phyloP scores from a whole-genome alignment of 2,888 invertebrate genomes.

The Idaea biselata region DNA sequence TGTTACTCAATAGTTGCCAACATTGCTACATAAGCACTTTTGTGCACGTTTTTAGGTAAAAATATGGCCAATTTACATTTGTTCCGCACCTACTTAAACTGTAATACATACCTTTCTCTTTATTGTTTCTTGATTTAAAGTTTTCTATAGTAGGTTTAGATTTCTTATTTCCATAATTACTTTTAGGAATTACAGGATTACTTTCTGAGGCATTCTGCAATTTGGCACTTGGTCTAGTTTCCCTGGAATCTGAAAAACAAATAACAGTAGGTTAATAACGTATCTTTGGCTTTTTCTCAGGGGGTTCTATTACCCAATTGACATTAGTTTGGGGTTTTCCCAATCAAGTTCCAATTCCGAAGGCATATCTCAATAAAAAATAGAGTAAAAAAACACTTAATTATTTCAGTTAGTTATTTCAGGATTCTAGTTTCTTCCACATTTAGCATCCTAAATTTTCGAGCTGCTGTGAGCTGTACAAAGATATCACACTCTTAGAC shows the following conservation, averaged over 20 bases:
- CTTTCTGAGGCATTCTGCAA: slow-evolving; percentile 35
- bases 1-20: too few species aligned
- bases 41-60: background rate
- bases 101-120: slow-evolving; percentile 39
- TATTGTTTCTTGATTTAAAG: slow-evolving; percentile 35
- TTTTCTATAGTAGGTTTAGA: slow-evolving; percentile 32
- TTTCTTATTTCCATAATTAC: slow-evolving; percentile 36
- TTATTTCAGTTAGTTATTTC: too few species aligned
- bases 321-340: too few species aligned
- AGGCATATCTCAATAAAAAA: too few species aligned
- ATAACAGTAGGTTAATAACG: background rate
- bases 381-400: too few species aligned
- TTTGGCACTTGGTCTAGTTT: slow-evolving; percentile 47
- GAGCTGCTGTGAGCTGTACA: too few species aligned
- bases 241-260: slow-evolving; percentile 48
- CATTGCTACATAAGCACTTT: background rate
- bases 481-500: too few species aligned
- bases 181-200: slow-evolving; percentile 38
- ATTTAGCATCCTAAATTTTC: too few species aligned
- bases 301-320: too few species aligned
- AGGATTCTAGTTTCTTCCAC: too few species aligned
- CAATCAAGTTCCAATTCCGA: too few species aligned
- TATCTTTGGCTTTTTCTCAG: too few species aligned
- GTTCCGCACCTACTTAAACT: background rate
- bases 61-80: background rate